A percentile compares a stretch with the other conserved stretches of the same genome.
Evolutionary conservation across 2,888 invertebrate species (phyloP).

Genomic region (Chloroclysta siterata): DNA sequence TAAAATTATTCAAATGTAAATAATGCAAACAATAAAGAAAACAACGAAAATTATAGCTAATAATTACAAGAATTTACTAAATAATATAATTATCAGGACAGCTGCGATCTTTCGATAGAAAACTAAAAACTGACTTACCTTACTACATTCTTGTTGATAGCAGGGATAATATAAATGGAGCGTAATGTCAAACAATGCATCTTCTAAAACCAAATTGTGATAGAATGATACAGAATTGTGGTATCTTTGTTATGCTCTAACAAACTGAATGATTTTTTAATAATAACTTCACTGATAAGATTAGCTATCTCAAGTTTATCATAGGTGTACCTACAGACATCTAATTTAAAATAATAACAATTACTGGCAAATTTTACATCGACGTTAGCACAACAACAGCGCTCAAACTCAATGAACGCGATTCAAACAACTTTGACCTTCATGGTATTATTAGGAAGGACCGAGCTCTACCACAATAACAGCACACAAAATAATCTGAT

Average conservation of each 20-base stretch:
- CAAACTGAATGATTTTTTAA: too few relatives aligned
- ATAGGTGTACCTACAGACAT: background rate
- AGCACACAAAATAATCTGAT: background rate
- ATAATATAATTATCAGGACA: too few relatives aligned
- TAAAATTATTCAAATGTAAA: too few relatives aligned
- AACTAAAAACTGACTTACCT: constrained; percentile 13
- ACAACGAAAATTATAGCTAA: too few relatives aligned
- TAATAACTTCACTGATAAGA: constrained; percentile 11
- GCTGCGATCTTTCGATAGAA: background rate
- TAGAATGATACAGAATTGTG: background rate
- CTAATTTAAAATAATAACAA: background rate
- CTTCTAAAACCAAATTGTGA: constrained; percentile 4
- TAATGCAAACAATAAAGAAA: too few relatives aligned
- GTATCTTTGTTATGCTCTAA: background rate
- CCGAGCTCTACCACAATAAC: background rate
- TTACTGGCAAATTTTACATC: background rate
- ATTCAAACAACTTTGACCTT: constrained; percentile 14
- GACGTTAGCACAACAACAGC: background rate
- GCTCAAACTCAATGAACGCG: constrained; percentile 14
- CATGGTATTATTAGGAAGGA: constrained; percentile 19
- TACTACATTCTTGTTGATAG: constrained; percentile 10
- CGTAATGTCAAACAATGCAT: constrained; percentile 22
- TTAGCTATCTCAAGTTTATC: background rate
- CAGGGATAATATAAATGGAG: constrained; percentile 5
- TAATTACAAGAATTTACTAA: too few relatives aligned